Evolutionary conservation across 92 coral and sea anemone genomes (phyloP), one percentile per base, ranked within the genome.

Genomic region (Palythoa grandis): DNA sequence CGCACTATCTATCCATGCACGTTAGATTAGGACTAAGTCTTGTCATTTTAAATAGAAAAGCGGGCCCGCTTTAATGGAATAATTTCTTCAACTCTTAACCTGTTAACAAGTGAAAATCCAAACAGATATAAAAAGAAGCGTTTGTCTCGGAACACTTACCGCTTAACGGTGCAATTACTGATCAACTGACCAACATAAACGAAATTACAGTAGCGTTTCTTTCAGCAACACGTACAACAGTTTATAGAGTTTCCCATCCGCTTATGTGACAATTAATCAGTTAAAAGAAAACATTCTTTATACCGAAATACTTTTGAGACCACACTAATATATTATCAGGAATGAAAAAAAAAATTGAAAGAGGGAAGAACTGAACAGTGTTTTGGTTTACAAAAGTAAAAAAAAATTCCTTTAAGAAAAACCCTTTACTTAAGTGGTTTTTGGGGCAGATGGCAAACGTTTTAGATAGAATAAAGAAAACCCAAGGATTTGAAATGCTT

Each of bases 161-260:
- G 20, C 57, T 66, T 23, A 65, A 80, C 72, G 56, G 85, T 43
- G 48, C 74, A 80, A 80, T 80, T 80, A 67, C 61, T 23, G 71
- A 65, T 60, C 63, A 79, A 79, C 73, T 22, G 37, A 20, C 84
- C 84, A 79, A 60, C 50, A 80, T 68, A 80, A 47, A 66, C 24
- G 38, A 52, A 66, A n/a, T 63, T 39, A 25, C 43, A 60, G 85
- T 5, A 54, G 66, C n/a, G 53, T 52, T 67, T 78, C 22, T 80
- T 65, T 52, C 15, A 25, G 72, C 85, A 23, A 80, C 29, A 67
- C 37, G 54, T 37, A 20, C 24, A 23, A 9, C 47, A 10, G 22
- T 9, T 22, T 60, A 77, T 37, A 60, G 4, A 69, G 24, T 24
- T 69, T 29, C 47, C 7, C 74, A 22, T 69, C 74, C 43, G 19